Percentiles rank a stretch among this genome's conserved stretches.
These are phyloP conservation scores for Trissolcus japonicus DNA, from an alignment of 2,888 invertebrate species.

Conservation along the genomic window DNA sequence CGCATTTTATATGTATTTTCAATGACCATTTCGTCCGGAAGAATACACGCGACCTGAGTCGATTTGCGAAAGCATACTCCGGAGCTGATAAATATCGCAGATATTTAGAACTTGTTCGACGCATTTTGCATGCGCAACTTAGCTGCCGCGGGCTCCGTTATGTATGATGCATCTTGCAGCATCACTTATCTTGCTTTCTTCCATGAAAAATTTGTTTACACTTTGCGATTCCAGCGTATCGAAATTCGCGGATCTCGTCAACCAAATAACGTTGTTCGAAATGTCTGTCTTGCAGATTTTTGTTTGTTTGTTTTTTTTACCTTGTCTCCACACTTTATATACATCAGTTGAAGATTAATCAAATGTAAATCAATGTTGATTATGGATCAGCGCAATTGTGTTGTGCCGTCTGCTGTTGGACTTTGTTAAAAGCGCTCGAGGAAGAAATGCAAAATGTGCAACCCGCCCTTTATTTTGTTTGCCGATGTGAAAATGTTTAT, in stretches of 20 bases:
- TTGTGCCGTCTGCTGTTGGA: constrained; percentile 1
- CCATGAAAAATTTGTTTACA: constrained; percentile 42
- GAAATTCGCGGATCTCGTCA: constrained; percentile 36
- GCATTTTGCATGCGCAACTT: constrained; percentile 19
- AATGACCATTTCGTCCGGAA: constrained; percentile 23
- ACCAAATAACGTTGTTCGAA: constrained; percentile 13
- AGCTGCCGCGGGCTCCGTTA: constrained; percentile 10
- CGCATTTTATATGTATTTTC: constrained; percentile 47
- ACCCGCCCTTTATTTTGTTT: constrained; percentile 28
- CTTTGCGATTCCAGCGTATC: constrained; percentile 28
- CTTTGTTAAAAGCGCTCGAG: constrained; percentile 9
- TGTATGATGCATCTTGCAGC: constrained; percentile 61
- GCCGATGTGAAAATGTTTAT: constrained; percentile 26
- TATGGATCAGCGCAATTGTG: constrained; percentile 1
- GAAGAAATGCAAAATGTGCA: constrained; percentile 13
- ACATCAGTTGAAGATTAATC: not conserved
- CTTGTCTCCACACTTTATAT: constrained; percentile 1
- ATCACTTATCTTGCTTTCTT: constrained; percentile 60
- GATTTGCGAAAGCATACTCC: constrained; percentile 7
- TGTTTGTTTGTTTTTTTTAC: not conserved
- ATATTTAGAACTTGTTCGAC: constrained; percentile 18
- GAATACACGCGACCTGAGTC: constrained; percentile 10
- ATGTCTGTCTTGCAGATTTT: no score
- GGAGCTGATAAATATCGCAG: constrained; percentile 6
- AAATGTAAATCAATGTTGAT: constrained; percentile 12